Evolutionary conservation across 2,113 vertebrate species (phyloP).

Genomic region (Mesocricetus auratus): DNA sequence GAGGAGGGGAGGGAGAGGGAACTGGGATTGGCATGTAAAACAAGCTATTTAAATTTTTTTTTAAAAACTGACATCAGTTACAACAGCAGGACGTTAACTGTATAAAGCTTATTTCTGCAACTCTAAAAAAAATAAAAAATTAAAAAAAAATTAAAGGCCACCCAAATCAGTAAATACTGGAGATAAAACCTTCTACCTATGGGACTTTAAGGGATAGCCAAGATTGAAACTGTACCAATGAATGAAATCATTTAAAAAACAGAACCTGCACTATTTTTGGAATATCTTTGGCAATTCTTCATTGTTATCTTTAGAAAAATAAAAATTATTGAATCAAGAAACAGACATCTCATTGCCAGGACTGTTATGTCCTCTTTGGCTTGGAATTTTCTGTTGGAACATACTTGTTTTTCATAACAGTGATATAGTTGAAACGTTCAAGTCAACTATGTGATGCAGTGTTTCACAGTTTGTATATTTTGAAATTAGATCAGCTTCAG

Average conservation of each 20-base stretch:
- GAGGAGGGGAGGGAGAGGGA: no score
- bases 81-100: no score
- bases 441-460: not conserved
- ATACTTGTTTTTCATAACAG: not conserved
- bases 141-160: no score
- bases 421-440: not conserved
- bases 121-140: no score
- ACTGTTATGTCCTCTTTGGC: not conserved
- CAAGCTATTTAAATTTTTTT: no score
- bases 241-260: conserved; percentile 3
- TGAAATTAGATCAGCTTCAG: not conserved
- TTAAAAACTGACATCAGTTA: no score
- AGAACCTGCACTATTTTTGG: not conserved
- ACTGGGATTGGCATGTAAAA: no score
- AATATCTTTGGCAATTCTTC: not conserved
- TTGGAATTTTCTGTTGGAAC: not conserved
- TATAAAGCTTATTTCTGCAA: no score
- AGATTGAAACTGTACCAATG: not conserved
- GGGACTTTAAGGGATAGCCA: not conserved
- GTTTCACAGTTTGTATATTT: not conserved
- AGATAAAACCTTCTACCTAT: not conserved
- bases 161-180: not conserved
- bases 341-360: not conserved
- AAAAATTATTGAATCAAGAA: not conserved
- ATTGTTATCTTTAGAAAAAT: not conserved